Conservation (phyloP, 2,113 vertebrate genomes). For the Bucco capensis region DNA sequence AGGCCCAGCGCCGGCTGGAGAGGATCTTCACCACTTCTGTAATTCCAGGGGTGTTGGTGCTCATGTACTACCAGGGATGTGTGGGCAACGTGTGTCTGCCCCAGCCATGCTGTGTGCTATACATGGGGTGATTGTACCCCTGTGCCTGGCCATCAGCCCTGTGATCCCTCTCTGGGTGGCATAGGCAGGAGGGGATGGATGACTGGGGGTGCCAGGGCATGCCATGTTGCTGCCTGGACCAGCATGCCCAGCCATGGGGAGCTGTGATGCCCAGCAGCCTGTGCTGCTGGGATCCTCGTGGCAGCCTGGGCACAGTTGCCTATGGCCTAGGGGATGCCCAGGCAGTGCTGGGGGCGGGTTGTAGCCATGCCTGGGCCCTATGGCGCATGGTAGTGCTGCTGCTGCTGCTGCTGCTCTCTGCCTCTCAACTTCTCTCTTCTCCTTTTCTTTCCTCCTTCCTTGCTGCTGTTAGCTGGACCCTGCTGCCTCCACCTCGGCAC, state of each 20-base stretch:
- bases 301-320: background rate
- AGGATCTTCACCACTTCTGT: conserved; percentile 90
- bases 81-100: background rate
- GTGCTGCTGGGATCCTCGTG: rapidly evolving
- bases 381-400: background rate
- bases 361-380: rapidly evolving
- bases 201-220: background rate
- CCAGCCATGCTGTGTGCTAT: rapidly evolving
- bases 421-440: conserved; percentile 63
- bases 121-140: background rate
- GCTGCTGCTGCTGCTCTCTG: background rate
- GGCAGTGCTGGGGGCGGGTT: background rate
- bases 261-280: background rate
- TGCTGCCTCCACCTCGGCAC: conserved; percentile 67
- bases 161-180: background rate
- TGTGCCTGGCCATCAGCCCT: background rate
- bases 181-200: background rate
- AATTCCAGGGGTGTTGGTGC: conserved; percentile 60
- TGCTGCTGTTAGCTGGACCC: conserved; percentile 84
- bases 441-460: conserved; percentile 68
- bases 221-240: background rate
- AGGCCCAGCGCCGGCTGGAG: conserved; percentile 87
- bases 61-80: background rate
- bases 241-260: background rate
- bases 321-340: background rate